Evolutionary conservation across 2,888 invertebrate genomes (phyloP).

Genomic region (Eledona agricola): DNA sequence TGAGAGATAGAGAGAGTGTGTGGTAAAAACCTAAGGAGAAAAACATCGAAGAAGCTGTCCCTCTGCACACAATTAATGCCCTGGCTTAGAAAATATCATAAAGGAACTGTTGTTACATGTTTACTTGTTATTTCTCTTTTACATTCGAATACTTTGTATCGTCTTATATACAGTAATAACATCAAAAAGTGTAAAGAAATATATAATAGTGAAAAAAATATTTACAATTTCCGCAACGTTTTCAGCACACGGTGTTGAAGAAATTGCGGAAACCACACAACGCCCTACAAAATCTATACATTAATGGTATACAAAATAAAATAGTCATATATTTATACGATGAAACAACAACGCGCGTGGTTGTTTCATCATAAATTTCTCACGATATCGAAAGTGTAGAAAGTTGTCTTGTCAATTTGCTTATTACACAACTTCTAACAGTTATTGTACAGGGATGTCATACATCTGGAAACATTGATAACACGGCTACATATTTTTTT

Average conservation of each 20-base stretch:
- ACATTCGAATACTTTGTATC: slow-evolving; percentile 40
- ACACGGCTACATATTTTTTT: slow-evolving; percentile 33
- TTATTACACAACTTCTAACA: too few relatives aligned
- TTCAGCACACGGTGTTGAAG: slow-evolving; percentile 16
- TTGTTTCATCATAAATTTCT: too few relatives aligned
- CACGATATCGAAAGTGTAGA: too few relatives aligned
- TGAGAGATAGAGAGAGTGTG: slow-evolving; percentile 25
- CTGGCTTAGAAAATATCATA: slow-evolving; percentile 37
- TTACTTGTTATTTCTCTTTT: slow-evolving; percentile 36
- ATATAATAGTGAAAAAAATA: slow-evolving; percentile 38
- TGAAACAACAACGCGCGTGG: too few relatives aligned
- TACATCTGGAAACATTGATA: slow-evolving; percentile 42
- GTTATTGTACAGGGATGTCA: slow-evolving; percentile 44
- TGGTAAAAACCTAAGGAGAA: slow-evolving; percentile 16
- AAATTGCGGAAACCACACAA: slow-evolving; percentile 35
- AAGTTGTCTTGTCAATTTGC: too few relatives aligned
- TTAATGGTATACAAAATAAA: slow-evolving; percentile 43
- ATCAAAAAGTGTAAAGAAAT: slow-evolving; percentile 46
- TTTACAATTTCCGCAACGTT: slow-evolving; percentile 30
- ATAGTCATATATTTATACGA: slow-evolving; percentile 28
- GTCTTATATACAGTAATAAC: slow-evolving; percentile 39
- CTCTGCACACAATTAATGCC: slow-evolving; percentile 40
- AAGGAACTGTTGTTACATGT: slow-evolving; percentile 39
- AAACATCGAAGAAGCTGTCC: slow-evolving; percentile 33
- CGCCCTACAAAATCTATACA: slow-evolving; percentile 38